These are phyloP conservation scores for Heliocidaris tuberculata DNA, from an alignment of 35 echinoderm and acorn worm species.

Conservation along the genomic window DNA sequence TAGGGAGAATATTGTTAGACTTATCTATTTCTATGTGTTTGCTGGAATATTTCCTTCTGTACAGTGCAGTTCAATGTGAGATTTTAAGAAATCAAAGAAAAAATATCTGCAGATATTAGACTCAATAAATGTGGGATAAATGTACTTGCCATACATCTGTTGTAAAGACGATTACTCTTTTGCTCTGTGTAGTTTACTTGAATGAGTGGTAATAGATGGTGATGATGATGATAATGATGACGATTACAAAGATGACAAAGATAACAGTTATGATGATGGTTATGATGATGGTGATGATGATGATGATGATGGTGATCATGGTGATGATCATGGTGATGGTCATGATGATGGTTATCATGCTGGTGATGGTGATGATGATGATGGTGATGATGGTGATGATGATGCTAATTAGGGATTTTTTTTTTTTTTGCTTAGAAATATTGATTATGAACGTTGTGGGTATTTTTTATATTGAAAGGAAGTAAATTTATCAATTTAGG, in stretches of 20 bases:
- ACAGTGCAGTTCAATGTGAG: slow-evolving; percentile 2
- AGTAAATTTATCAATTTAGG: no score
- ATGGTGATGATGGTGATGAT: not conserved
- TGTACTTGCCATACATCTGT: not conserved
- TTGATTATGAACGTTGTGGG: not conserved
- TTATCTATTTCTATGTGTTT: not conserved
- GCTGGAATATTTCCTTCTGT: not conserved
- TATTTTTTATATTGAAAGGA: not conserved
- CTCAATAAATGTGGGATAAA: not conserved
- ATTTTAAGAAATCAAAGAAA: slow-evolving; percentile 14
- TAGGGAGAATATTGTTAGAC: not conserved
- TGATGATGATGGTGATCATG: not conserved
- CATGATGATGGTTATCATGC: not conserved
- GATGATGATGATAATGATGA: not conserved
- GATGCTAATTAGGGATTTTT: not conserved
- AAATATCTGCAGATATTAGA: slow-evolving; percentile 18
- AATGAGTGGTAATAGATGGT: not conserved
- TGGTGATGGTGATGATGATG: slow-evolving; percentile 20
- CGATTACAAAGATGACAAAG: not conserved
- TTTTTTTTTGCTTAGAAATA: no score
- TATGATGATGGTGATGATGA: not conserved
- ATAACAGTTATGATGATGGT: not conserved
- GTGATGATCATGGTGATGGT: slow-evolving; percentile 2
- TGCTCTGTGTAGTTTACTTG: not conserved
- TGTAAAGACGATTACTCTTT: not conserved